A percentile compares a stretch with the other conserved stretches of the same genome.
Conservation (phyloP, 2,797 vertebrate species). For the Pseudocheirus occidentalis region DNA sequence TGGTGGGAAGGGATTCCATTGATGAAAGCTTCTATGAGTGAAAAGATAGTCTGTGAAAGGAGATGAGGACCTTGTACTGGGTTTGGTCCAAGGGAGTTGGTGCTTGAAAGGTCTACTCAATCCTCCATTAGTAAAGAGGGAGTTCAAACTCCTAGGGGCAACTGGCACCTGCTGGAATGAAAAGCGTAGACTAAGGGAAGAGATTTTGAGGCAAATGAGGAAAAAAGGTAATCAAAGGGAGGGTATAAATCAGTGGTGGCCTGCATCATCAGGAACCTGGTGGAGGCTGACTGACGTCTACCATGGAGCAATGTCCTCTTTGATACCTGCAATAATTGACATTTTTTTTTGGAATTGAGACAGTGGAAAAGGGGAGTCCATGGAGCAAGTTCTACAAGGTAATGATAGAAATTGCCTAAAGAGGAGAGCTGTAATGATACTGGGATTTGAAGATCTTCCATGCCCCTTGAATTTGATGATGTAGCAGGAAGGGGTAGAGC, state of each 20-base stretch:
- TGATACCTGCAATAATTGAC: background rate
- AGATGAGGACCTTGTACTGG: background rate
- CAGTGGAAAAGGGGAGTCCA: background rate
- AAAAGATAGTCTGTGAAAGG: background rate
- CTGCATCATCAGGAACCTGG: background rate
- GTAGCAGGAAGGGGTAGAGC: too few species aligned
- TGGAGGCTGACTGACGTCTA: background rate
- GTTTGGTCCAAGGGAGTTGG: background rate
- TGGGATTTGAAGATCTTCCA: too few species aligned
- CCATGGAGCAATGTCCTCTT: background rate
- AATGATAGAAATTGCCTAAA: background rate
- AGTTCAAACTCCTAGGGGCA: background rate
- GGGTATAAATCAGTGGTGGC: background rate
- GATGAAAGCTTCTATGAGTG: background rate
- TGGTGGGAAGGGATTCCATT: background rate
- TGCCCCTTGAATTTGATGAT: too few species aligned
- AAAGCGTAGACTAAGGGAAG: background rate
- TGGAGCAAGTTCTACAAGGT: background rate
- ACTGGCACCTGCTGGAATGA: background rate
- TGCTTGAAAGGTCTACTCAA: background rate
- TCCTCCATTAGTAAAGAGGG: background rate
- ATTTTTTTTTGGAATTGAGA: background rate
- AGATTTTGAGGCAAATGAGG: background rate
- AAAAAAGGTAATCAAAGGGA: background rate
- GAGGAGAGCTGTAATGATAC: too few species aligned